Evolutionary conservation across 2,797 vertebrate species (phyloP), one percentile per base, ranked within the genome.

Genomic region (Galaxias olidus): DNA sequence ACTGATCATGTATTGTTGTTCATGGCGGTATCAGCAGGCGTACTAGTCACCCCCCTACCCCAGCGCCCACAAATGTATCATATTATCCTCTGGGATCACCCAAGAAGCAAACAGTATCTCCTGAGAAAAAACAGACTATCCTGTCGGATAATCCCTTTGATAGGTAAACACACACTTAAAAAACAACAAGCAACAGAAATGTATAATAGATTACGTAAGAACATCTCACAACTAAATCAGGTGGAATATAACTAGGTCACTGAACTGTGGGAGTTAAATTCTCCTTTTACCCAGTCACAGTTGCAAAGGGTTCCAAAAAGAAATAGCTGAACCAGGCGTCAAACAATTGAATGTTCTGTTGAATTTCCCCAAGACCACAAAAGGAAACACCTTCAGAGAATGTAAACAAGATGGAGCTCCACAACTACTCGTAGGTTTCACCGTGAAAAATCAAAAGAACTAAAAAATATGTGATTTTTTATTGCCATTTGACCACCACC

Each of bases 61-160:
- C 30, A 6, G 30, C 30, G 6, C 30, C 30, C 30, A 2, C 30
- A 30, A 50, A 4, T 14, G 49, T 8, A 9, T n/a, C 14, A 15
- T 17, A 9, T 47, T 50, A 50, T 50, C 49, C 15, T 14, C 49
- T 50, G 49, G 15, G 49, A 17, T 30, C 30, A 30, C 30, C 30
- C 68, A 51, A 1, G 61, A 70, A 75, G 63, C 44, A 80, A 74
- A 65, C 57, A 58, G 75, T 73, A 74, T 81, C 75, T 77, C 60
- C 69, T 71, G 71, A 78, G 59, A 50, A 70, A 65, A 77, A 73
- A 68, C 78, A 76, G 76, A 42, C 61, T 30, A 51, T 63, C 41
- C 47, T 14, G 1, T 47, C 10, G 3, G 30, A 30, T 30, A 30
- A 30, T 30, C 6, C 6, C 3, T 30, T 30, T 30, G 30, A 30